Evolutionary conservation across 2,113 vertebrate species (phyloP).

Genomic region (Litocranius walleri): DNA sequence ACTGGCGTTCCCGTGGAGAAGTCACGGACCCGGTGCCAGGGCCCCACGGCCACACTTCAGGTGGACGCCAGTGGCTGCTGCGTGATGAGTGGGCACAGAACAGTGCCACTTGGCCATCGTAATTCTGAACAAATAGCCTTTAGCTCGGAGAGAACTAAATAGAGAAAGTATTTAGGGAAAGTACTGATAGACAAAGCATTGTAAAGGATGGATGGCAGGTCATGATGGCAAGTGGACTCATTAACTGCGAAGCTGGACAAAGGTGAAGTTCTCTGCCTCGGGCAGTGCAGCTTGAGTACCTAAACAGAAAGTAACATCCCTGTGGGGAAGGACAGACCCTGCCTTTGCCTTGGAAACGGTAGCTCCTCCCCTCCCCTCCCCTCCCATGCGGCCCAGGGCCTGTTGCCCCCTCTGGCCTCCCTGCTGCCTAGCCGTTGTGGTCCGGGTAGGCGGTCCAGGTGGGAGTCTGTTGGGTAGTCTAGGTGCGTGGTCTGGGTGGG

Average conservation of each 20-base stretch:
- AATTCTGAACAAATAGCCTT: neutral
- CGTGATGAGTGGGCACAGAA: fast-evolving
- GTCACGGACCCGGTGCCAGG: neutral
- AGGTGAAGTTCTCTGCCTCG: fast-evolving
- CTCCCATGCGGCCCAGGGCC: neutral
- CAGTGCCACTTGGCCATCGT: fast-evolving
- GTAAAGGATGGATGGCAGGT: neutral
- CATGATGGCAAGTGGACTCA: neutral
- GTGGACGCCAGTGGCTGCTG: too few species aligned
- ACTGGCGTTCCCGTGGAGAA: neutral
- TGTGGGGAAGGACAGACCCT: neutral
- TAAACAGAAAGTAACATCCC: fast-evolving
- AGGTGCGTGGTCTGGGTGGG: too few species aligned
- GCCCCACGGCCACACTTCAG: too few species aligned
- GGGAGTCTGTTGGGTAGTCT: too few species aligned
- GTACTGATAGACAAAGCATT: neutral
- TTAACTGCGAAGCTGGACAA: too few species aligned
- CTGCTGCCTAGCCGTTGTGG: neutral
- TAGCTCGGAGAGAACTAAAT: neutral
- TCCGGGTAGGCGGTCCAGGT: neutral
- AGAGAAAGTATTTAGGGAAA: neutral
- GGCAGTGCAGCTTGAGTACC: fast-evolving
- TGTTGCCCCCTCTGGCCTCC: neutral
- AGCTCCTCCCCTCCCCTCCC: neutral
- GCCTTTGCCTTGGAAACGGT: neutral